These are phyloP conservation scores for Megaceryle maxima DNA, from an alignment of 2,113 vertebrate species.

Conservation along the genomic window DNA sequence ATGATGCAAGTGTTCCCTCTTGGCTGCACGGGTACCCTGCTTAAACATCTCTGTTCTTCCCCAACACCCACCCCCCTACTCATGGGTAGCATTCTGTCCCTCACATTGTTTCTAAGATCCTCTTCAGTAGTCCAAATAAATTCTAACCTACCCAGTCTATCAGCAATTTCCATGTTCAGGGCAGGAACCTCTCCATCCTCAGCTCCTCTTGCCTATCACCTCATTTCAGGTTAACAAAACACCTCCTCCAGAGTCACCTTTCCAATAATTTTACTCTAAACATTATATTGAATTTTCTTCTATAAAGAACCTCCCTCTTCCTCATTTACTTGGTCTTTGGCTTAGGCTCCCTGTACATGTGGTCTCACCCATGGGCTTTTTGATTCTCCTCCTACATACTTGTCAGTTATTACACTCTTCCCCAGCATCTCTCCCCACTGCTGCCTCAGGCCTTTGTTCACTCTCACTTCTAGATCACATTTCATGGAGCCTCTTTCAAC, in stretches of 20 bases:
- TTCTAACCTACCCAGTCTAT: neutral
- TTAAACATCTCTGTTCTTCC: neutral
- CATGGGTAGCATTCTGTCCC: neutral
- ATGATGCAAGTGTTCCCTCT: neutral
- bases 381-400: neutral
- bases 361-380: neutral
- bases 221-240: neutral
- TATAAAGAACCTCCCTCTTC: neutral
- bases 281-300: neutral
- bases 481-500: neutral
- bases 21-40: neutral
- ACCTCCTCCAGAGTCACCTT: neutral
- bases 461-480: neutral
- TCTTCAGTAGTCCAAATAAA: neutral
- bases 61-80: too few relatives aligned
- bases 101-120: neutral
- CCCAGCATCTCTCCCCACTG: neutral
- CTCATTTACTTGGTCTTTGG: neutral
- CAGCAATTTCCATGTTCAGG: neutral
- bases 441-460: neutral
- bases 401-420: neutral
- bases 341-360: neutral
- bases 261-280: neutral
- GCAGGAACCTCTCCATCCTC: neutral
- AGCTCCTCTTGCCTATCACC: neutral